Conservation (phyloP, 2,113 vertebrate genomes). For the Hydrolagus affinis region DNA sequence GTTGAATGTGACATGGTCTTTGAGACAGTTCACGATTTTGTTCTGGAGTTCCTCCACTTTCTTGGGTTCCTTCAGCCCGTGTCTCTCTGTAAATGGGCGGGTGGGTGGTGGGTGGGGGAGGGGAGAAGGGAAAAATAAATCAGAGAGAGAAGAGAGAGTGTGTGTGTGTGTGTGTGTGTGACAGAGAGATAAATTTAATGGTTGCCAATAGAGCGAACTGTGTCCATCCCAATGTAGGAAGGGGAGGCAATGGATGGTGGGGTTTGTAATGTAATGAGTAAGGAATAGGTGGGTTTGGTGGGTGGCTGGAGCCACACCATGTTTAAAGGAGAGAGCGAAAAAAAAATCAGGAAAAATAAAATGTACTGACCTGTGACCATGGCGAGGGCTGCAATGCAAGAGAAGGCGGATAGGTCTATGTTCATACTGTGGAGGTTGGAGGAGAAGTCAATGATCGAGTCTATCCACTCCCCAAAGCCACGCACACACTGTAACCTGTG, state of each 20-base stretch:
- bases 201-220: too few species aligned
- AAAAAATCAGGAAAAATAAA: not conserved
- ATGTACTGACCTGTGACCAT: slow-evolving; percentile 92
- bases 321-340: not conserved
- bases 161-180: too few species aligned
- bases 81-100: slow-evolving; percentile 90
- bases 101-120: too few species aligned
- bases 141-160: too few species aligned
- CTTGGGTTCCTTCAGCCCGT: slow-evolving; percentile 94
- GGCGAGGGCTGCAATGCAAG: slow-evolving; percentile 94
- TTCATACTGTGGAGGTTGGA: slow-evolving; percentile 97
- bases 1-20: slow-evolving; percentile 97
- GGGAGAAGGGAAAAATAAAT: slow-evolving; percentile 38
- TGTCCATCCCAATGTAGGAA: too few species aligned
- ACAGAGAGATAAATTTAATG: not conserved
- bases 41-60: slow-evolving; percentile 95
- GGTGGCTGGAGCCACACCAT: not conserved
- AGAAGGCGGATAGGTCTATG: slow-evolving; percentile 95
- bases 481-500: slow-evolving; percentile 96
- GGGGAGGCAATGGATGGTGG: not conserved
- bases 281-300: not conserved
- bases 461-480: slow-evolving; percentile 97
- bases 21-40: slow-evolving; percentile 98
- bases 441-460: slow-evolving; percentile 94
- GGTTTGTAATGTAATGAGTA: rapidly evolving